Evolutionary conservation across 2,113 vertebrate genomes (phyloP), one percentile per base, ranked within the genome.

Genomic region (Onychostruthus taczanowskii): DNA sequence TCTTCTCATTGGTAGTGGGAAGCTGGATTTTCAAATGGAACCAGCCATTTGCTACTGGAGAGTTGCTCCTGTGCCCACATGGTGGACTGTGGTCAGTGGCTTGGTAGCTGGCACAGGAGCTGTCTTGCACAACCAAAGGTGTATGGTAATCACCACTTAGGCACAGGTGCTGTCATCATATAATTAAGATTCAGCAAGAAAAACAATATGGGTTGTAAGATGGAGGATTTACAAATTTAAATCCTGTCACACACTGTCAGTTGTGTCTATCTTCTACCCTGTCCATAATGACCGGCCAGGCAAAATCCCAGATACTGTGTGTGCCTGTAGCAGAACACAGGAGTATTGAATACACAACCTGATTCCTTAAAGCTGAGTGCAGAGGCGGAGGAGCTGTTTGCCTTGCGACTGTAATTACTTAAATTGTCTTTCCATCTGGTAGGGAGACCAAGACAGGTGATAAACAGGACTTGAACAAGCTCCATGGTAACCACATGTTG

Each of bases 91-190:
- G 47, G 15, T 16, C 50, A 19, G 21, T 33, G 58, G 21, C 43
- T 89, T 89, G 61, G 41, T 37, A 58, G 16, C 35, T 61, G 66
- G 21, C 41, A 37, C 22, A 37, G 53, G 21, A 76, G 7, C 31
- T 83, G 35, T 21, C 9, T 77, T 62, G 31, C 53, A 47, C 53
- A 58, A 13, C 24, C 17, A 33, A n/a, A 58, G 19, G 7, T 37
- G 6, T n/a, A 2, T n/a, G 13, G 39, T 53, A 67, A 52, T 13
- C 23, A 43, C 26, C 2, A 5, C 1, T 1, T 13, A 46, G 33
- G 26, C 62, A 31, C 17, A 58, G 44, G 24, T 70, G 27, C 27
- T 50, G 1, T 43, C 3, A 8, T 27, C 24, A 46, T 3, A 61
- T 12, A 74, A 55, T 27, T 30, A 70, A 39, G 37, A 17, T 67